Percentiles rank a stretch among this genome's conserved stretches.
These are phyloP conservation scores for Trypoxylus dichotomus DNA, from an alignment of 1,140 invertebrate species.

Conservation along the genomic window DNA sequence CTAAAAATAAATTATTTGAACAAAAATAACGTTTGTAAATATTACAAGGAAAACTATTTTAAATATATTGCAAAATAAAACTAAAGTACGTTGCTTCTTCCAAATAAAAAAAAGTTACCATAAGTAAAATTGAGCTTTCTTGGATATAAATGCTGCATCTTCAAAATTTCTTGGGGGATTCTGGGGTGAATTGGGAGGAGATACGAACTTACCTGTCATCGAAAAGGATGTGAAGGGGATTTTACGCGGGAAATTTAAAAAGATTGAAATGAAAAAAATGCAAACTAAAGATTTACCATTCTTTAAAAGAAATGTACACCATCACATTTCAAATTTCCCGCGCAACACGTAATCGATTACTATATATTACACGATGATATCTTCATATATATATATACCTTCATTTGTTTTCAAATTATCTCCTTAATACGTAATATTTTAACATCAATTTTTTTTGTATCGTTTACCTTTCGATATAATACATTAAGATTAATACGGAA, in stretches of 20 bases:
- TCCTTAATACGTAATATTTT: neutral
- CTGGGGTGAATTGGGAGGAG: no score
- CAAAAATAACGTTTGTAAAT: neutral
- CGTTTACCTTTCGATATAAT: neutral
- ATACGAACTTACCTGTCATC: neutral
- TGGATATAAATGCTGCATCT: neutral
- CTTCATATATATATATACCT: no score
- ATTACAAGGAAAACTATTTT: neutral
- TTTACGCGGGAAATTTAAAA: neutral
- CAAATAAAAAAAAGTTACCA: neutral
- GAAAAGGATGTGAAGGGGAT: neutral
- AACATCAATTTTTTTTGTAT: neutral
- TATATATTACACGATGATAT: neutral
- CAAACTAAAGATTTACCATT: no score
- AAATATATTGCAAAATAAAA: slow-evolving; percentile 19
- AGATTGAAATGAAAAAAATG: no score
- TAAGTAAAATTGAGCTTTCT: slow-evolving; percentile 8
- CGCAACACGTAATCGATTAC: neutral
- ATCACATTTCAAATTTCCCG: neutral
- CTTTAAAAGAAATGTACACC: neutral
- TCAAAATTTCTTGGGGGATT: neutral
- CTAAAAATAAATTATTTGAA: slow-evolving; percentile 15
- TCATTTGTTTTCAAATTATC: neutral
- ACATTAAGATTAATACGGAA: neutral
- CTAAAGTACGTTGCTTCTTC: neutral